These are phyloP conservation scores for Temnothorax nylanderi DNA, from an alignment of 1,140 invertebrate species.

Conservation along the genomic window DNA sequence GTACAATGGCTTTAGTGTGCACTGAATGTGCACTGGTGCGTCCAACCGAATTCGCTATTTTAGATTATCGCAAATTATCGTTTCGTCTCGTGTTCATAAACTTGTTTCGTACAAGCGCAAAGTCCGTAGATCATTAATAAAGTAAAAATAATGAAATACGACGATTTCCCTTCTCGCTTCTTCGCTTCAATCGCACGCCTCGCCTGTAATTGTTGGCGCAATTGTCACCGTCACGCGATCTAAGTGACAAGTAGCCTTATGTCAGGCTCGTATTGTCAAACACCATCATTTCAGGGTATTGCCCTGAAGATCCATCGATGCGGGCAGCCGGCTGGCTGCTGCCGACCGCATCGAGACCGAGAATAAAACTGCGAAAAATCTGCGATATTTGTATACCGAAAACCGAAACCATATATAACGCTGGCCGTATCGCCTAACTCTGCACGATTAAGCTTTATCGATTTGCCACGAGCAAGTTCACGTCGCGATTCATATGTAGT, in stretches of 20 bases:
- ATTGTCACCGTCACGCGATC: slow-evolving; percentile 70
- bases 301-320: slow-evolving; percentile 23
- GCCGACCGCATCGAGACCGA: not conserved
- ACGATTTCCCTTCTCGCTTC: slow-evolving; percentile 36
- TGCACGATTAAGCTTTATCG: slow-evolving; percentile 3
- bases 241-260: not conserved
- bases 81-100: slow-evolving; percentile 38
- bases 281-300: slow-evolving; percentile 43
- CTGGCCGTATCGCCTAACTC: not conserved
- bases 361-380: not conserved
- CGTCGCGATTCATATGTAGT: not conserved
- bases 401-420: not conserved
- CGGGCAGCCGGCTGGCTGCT: not conserved
- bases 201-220: slow-evolving; percentile 31
- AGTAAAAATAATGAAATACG: slow-evolving; percentile 48
- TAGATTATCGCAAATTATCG: slow-evolving; percentile 38
- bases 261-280: slow-evolving; percentile 32
- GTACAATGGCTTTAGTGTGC: too few species aligned
- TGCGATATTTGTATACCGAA: not conserved
- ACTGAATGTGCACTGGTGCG: too few species aligned
- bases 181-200: slow-evolving; percentile 12
- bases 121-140: slow-evolving; percentile 4
- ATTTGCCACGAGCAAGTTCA: not conserved
- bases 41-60: too few species aligned
- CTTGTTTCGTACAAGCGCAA: not conserved